Evolutionary conservation across 2,888 invertebrate species (phyloP), one percentile per base, ranked within the genome.

Genomic region (Peribatodes rhomboidaria): DNA sequence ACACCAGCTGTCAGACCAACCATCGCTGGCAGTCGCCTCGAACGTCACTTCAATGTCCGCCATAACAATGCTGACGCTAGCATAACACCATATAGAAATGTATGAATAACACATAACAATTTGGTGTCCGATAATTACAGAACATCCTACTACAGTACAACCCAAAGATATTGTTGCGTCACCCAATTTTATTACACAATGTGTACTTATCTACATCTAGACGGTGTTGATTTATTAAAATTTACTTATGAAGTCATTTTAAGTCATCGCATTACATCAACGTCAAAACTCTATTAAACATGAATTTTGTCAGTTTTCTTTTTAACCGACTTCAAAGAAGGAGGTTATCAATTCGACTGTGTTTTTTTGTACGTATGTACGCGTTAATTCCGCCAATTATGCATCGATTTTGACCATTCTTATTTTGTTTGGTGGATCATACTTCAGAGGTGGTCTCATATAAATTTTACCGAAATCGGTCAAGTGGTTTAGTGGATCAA

Each of bases 1-100:
- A 84, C 83, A 83, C 79, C 84, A 85, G 82, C 83, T 83, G 80
- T 81, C 79, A 74, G 14, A 39, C n/a, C 37, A 27, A 22, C 60
- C 44, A 31, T 31, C 35, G 37, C 55, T 60, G 20, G 31, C 20
- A 44, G 52, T 56, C 57, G 54, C 42, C 47, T 31, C 39, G 14
- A 47, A 41, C 49, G 44, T 20, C 46, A 44, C 27, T 44, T 35
- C 54, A 49, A n/a, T 13, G 59, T 42, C 27, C 37, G 39, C 42
- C 18, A 44, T 47, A 39, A 53, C 39, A 58, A 46, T 50, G 44
- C 37, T 18, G 44, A 42, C 7, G 35, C 11, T 27, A 37, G n/a
- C 27, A 49, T 31, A 31, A 31, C 16, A 22, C 22, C 8, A 4
- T 4, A 27, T 27, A 27, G 27, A 27, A 27, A 4, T 27, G 2